Base-by-base conservation (phyloP, 2,797 vertebrate species). In the Periophthalmus magnuspinnatus region DNA sequence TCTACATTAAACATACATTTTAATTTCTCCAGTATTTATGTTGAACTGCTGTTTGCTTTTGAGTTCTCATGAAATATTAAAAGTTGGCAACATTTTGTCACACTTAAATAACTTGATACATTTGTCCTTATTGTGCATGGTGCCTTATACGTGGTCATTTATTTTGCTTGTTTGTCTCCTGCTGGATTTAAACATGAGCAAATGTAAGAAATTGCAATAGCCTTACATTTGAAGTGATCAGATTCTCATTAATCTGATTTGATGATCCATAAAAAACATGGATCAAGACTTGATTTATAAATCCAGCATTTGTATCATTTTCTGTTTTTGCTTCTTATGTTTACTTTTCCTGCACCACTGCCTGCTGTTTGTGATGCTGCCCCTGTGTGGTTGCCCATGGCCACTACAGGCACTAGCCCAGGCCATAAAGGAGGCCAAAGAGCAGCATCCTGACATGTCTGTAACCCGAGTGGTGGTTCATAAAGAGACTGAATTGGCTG, bases 361-460 rank as follows among this genome's bases (percentile, higher is more conserved):
- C 88, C 78, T 79, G 77, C 75, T 45, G 72, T 84, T 78, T 87
- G 81, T 66, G 83, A 81, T 87, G 81, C 85, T 82, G 69, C 85
- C 81, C 65, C 77, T 56, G 8, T 82, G 84, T 86, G 89, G 84
- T 74, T 67, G 76, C 69, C 63, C 72, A 70, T 41, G 0, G 71
- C 68, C 86, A 79, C 87, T 82, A 67, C 91, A 99, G 98, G 98
- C 97, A 17, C 90, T 99, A 93, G 98, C 98, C 85, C 97, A 99
- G 90, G 98, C 98, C 82, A 99, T 99, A 91, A 96, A 97, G 93
- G 98, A 99, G 94, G 97, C 97, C 94, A 96, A 97, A 95, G 97
- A 99, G 89, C 98, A 99, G 91, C 98, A 99, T 92, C 98, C 98
- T 74, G 98, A 99, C 91, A 99, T 99, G 98, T 97, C 97, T 32